Evolutionary conservation across 2,888 invertebrate species (phyloP).

Genomic region (Syrista parreyssii): DNA sequence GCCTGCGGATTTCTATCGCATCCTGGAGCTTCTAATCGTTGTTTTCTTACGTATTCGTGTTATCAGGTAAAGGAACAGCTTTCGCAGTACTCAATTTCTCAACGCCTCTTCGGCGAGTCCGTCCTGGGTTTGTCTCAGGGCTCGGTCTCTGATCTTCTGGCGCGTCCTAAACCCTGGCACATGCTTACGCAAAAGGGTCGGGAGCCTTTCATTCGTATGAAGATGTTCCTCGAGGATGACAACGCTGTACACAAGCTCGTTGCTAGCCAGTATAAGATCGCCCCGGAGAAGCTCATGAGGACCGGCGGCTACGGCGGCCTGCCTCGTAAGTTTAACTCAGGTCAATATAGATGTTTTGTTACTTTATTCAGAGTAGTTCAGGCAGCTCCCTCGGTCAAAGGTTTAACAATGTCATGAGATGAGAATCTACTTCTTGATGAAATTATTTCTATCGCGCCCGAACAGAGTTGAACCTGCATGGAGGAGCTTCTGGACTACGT

Average conservation of each 20-base stretch:
- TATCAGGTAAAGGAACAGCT: slow-evolving; percentile 88
- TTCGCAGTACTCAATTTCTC: slow-evolving; percentile 96
- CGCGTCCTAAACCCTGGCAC: slow-evolving; percentile 98
- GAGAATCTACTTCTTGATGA: too few relatives aligned
- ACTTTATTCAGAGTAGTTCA: slow-evolving; percentile 38
- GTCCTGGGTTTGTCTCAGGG: slow-evolving; percentile 97
- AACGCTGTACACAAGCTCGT: slow-evolving; percentile 95
- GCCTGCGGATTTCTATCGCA: too few relatives aligned
- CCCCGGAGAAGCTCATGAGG: slow-evolving; percentile 96
- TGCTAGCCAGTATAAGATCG: slow-evolving; percentile 97
- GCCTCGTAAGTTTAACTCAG: slow-evolving; percentile 76
- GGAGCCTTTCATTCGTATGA: slow-evolving; percentile 97
- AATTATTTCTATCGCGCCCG: too few relatives aligned
- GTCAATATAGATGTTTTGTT: slow-evolving; percentile 66
- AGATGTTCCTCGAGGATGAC: slow-evolving; percentile 96
- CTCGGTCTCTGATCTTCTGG: slow-evolving; percentile 96
- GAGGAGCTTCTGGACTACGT: slow-evolving; percentile 34
- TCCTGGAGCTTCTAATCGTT: not conserved
- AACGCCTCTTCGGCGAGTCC: slow-evolving; percentile 97
- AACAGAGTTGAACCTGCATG: too few relatives aligned
- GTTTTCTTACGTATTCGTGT: slow-evolving; percentile 24
- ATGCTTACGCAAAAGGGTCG: slow-evolving; percentile 98
- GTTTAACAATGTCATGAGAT: too few relatives aligned
- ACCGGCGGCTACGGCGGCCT: slow-evolving; percentile 92
- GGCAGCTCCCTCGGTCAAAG: slow-evolving; percentile 30